Percentiles rank a stretch among this genome's conserved stretches.
These are phyloP conservation scores for Solenopsis invicta DNA, from an alignment of 1,140 invertebrate genomes.

Conservation along the genomic window DNA sequence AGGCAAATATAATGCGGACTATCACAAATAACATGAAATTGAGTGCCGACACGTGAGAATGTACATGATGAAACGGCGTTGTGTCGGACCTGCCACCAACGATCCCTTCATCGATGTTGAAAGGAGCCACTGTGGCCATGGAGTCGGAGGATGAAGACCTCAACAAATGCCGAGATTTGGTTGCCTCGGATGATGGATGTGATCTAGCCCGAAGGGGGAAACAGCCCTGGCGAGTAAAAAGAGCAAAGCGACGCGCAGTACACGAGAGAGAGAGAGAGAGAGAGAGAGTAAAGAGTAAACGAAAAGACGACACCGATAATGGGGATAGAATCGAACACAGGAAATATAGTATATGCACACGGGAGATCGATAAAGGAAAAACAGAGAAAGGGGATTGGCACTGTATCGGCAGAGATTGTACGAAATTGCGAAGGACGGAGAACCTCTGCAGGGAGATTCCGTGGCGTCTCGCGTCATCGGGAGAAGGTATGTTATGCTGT, in stretches of 20 bases:
- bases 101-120: conserved; percentile 63
- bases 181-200: conserved; percentile 75
- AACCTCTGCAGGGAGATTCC: conserved; percentile 34
- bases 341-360: conserved; percentile 27
- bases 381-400: conserved; percentile 28
- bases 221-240: not conserved
- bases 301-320: conserved; percentile 39
- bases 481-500: conserved; percentile 49
- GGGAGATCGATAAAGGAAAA: conserved; percentile 39
- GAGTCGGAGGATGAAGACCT: conserved; percentile 70
- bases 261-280: conserved; percentile 27
- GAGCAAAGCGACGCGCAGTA: conserved; percentile 20
- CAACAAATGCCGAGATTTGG: conserved; percentile 80
- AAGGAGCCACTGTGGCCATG: conserved; percentile 64
- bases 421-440: conserved; percentile 26
- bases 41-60: conserved; percentile 72
- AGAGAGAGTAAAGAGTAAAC: conserved; percentile 36
- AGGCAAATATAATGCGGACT: not conserved
- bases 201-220: conserved; percentile 21
- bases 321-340: conserved; percentile 18
- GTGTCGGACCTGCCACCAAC: conserved; percentile 29
- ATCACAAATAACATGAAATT: conserved; percentile 67
- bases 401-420: conserved; percentile 38
- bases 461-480: conserved; percentile 70
- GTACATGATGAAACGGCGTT: conserved; percentile 39